Conservation (phyloP, 92 coral and sea anemone species). For the Hydrozoanthus gracilis region DNA sequence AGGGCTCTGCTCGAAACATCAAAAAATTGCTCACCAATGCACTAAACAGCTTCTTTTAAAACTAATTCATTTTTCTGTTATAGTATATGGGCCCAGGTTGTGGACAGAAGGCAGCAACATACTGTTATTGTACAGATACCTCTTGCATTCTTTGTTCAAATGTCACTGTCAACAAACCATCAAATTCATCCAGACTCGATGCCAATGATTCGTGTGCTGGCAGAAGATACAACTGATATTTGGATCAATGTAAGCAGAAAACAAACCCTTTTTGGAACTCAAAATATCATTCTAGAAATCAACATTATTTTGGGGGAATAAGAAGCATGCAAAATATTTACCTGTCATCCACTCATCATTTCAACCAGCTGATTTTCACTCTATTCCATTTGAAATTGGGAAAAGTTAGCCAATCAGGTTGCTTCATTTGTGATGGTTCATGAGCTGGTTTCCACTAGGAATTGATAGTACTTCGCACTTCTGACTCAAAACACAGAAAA, state of each 20-base stretch:
- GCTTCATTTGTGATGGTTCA: too few species aligned
- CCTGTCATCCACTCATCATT: background rate
- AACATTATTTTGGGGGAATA: background rate
- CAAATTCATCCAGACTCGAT: constrained; percentile 69
- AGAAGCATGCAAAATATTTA: background rate
- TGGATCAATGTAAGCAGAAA: constrained; percentile 90
- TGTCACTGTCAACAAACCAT: constrained; percentile 76
- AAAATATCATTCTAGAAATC: background rate
- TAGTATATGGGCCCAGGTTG: constrained; percentile 92
- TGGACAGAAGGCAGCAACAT: constrained; percentile 91
- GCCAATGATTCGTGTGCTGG: constrained; percentile 86
- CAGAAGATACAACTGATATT: constrained; percentile 92
- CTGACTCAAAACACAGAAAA: too few species aligned
- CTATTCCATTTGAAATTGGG: too few species aligned
- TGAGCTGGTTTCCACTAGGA: too few species aligned
- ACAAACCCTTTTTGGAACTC: background rate
- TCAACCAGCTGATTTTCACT: too few species aligned
- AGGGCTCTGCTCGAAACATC: too few species aligned
- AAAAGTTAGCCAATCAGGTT: too few species aligned
- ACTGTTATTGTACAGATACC: constrained; percentile 89
- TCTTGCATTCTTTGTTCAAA: constrained; percentile 80
- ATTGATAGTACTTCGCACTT: too few species aligned
- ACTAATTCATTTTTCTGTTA: background rate
- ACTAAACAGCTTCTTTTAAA: too few species aligned
- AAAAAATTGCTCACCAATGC: too few species aligned